These are phyloP conservation scores for Chelon auratus DNA, from an alignment of 2,797 vertebrate genomes.

Conservation along the genomic window DNA sequence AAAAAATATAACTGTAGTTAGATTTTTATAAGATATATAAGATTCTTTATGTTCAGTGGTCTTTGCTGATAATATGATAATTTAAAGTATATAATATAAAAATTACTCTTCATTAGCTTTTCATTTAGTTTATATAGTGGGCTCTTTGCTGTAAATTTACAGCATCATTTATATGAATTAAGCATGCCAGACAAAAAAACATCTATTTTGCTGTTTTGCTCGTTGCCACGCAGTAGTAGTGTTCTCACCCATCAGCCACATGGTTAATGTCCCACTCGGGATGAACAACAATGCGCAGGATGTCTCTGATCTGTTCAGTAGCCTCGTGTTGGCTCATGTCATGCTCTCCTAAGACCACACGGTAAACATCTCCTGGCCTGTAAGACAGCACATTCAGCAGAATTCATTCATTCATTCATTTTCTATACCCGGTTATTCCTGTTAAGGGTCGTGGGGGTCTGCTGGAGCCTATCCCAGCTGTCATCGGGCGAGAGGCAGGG, in stretches of 20 bases:
- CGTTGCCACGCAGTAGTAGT: neutral
- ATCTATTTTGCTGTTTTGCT: neutral
- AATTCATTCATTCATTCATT: no score
- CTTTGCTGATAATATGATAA: neutral
- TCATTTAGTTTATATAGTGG: no score
- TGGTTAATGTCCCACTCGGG: constrained; percentile 82
- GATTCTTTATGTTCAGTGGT: neutral
- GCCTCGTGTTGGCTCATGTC: constrained; percentile 79
- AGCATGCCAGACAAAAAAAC: no score
- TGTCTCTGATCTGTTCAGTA: constrained; percentile 83
- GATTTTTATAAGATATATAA: neutral
- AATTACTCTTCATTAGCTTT: no score
- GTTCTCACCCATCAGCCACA: constrained; percentile 81
- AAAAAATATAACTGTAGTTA: neutral
- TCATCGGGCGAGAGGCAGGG: no score
- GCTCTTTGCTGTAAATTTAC: no score
- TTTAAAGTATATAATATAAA: no score
- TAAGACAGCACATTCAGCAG: neutral
- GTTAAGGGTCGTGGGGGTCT: no score
- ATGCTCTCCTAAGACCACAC: constrained; percentile 87
- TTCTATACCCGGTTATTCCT: no score
- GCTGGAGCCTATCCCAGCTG: no score
- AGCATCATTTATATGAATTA: no score
- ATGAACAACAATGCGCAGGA: constrained; percentile 84
- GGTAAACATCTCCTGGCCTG: constrained; percentile 83